Evolutionary conservation across 2,888 invertebrate genomes (phyloP), one percentile per base, ranked within the genome.

Genomic region (Bugula neritina): DNA sequence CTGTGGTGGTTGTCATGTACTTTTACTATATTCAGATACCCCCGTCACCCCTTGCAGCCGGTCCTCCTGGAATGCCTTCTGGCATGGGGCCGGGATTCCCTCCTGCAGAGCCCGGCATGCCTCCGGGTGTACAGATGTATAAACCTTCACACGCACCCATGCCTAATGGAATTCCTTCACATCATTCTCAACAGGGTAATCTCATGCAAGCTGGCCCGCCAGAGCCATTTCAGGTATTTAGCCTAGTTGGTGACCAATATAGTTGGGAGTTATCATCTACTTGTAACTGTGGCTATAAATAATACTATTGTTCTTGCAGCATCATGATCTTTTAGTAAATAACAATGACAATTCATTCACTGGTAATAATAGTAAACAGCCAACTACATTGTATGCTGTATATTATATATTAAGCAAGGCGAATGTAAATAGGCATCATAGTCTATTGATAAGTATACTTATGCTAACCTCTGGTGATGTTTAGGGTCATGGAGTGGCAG

Each of bases 201-300:
- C 70, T 70, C 52, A 70, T 70, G 70, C 70, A 70, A 31, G 70
- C 70, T n/a, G 70, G 70, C 10, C 70, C 70, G 23, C 70, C 70
- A 5, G 70, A 70, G 23, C 70, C 70, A 23, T 70, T 70, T 52
- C 70, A 70, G 52, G 70, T 70, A 54, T 17, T 10, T 43, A 17
- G 5, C 17, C 43, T 43, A 43, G 5, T 17, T 17, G 17, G 17
- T 43, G 43, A n/a, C n/a, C n/a, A n/a, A n/a, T n/a, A n/a, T n/a
- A n/a, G n/a, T n/a, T n/a, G n/a, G n/a, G n/a, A n/a, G n/a, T n/a
- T n/a, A n/a, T n/a, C n/a, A n/a, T n/a, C n/a, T n/a, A n/a, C n/a
- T n/a, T n/a, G n/a, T n/a, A n/a, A n/a, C n/a, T n/a, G n/a, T n/a
- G n/a, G n/a, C n/a, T n/a, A n/a, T n/a, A n/a, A n/a, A n/a, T n/a